Base-by-base conservation (phyloP, 2,888 invertebrate species). In the Dusona sp. region DNA sequence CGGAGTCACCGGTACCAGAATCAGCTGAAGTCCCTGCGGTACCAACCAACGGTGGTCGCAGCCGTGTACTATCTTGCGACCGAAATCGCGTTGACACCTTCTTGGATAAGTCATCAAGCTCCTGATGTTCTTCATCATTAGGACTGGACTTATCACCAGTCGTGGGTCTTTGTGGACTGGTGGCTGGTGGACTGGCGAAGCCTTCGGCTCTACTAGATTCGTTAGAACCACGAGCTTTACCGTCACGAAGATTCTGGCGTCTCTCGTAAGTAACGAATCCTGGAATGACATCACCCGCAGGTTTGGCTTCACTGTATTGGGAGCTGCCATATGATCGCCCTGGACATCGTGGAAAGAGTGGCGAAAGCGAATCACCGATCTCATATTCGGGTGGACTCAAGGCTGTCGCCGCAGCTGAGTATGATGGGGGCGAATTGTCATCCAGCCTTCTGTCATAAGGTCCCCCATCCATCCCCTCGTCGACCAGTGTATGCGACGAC, bases 1-100 rank as follows among this genome's bases (percentile, higher is more conserved):
- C 94, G 9, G 93, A 91, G 84, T 94, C 94, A 0, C 93, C 93
- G 57, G 94, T 94, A 0, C 94, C 94, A 2, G 94, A 94, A 88
- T 94, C 94, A 1, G 94, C 94, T 1, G 93, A 94, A 0, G 92
- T 89, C 0, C 93, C 93, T 4, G 92, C 93, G 0, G 90, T 92
- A 0, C 90, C 92, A 3, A 91, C 90, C 77, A 94, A 75, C 1
- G 94, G 94, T 1, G 94, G 94, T 42, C 94, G 85, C 11, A 94
- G 88, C 51, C 93, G 90, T 4, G 91, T 91, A 22, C 92, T 90
- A 33, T 93, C 92, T 29, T 90, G 90, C 1, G 87, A 83, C 13
- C 88, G 78, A 38, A 86, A 88, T 4, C 88, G 75, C 25, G 73
- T 87, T 38, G 51, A 48, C 2, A 61, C 74, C 7, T 83, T 83